Conservation (phyloP, 1,140 invertebrate species). For the Caenorhabditis briggsae region DNA sequence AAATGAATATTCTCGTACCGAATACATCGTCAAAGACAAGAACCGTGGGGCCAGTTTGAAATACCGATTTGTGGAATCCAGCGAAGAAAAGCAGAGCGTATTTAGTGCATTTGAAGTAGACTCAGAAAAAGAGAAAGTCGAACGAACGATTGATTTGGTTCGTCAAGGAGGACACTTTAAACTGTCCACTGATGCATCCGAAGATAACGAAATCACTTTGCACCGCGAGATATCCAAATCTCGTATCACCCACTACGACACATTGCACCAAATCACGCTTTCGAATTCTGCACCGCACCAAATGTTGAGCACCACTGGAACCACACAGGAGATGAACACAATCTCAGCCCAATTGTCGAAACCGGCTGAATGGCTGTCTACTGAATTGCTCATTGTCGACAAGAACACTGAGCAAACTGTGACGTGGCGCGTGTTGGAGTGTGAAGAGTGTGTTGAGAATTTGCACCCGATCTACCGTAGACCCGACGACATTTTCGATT, state of each 20-base stretch:
- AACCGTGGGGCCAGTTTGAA: constrained; percentile 52
- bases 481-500: constrained; percentile 53
- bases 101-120: constrained; percentile 56
- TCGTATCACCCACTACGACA: constrained; percentile 39
- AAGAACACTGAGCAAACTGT: constrained; percentile 48
- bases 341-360: constrained; percentile 53
- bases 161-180: constrained; percentile 63
- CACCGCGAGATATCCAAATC: not conserved
- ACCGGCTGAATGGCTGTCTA: constrained; percentile 12
- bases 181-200: constrained; percentile 71
- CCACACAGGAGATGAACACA: constrained; percentile 37
- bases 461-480: constrained; percentile 61
- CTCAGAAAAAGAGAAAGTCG: constrained; percentile 30
- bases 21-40: constrained; percentile 55
- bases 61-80: constrained; percentile 55
- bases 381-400: constrained; percentile 40
- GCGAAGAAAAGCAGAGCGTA: constrained; percentile 62
- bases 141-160: constrained; percentile 62
- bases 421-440: constrained; percentile 60
- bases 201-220: constrained; percentile 63
- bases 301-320: constrained; percentile 26
- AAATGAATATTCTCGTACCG: constrained; percentile 16
- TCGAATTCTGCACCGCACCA: constrained; percentile 38
- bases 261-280: constrained; percentile 50
- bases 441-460: constrained; percentile 55